Conservation (phyloP, 2,888 invertebrate species). For the Xylota sylvarum region DNA sequence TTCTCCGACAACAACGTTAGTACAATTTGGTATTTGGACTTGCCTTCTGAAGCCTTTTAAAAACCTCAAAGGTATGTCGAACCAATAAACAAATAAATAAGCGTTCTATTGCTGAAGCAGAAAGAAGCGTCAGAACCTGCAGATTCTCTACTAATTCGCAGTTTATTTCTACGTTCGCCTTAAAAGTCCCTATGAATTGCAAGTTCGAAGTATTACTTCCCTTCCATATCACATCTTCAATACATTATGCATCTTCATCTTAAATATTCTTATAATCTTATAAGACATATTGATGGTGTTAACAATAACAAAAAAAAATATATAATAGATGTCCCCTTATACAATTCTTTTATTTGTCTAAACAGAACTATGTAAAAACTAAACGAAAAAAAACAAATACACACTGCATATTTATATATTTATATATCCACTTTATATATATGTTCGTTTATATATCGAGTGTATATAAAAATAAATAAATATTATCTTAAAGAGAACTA, state of each 20-base stretch:
- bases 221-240: background rate
- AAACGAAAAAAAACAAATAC: background rate
- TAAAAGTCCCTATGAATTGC: background rate
- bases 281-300: background rate
- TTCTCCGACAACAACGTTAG: too few species aligned
- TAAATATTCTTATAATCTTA: too few species aligned
- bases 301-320: background rate
- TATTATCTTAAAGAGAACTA: conserved; percentile 70
- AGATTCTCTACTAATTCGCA: too few species aligned
- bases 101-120: too few species aligned
- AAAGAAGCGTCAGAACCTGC: too few species aligned
- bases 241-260: background rate
- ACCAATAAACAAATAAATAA: too few species aligned
- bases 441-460: background rate
- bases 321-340: background rate
- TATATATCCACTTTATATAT: background rate
- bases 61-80: too few species aligned
- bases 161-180: too few species aligned
- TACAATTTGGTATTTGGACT: too few species aligned
- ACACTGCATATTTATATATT: conserved; percentile 14
- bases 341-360: background rate
- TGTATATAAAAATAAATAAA: conserved; percentile 16
- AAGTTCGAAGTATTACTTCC: background rate
- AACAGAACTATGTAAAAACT: conserved; percentile 13
- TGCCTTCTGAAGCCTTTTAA: too few species aligned